These are phyloP conservation scores for Ganaspis sp. DNA, from an alignment of 1,140 invertebrate genomes.

Conservation along the genomic window DNA sequence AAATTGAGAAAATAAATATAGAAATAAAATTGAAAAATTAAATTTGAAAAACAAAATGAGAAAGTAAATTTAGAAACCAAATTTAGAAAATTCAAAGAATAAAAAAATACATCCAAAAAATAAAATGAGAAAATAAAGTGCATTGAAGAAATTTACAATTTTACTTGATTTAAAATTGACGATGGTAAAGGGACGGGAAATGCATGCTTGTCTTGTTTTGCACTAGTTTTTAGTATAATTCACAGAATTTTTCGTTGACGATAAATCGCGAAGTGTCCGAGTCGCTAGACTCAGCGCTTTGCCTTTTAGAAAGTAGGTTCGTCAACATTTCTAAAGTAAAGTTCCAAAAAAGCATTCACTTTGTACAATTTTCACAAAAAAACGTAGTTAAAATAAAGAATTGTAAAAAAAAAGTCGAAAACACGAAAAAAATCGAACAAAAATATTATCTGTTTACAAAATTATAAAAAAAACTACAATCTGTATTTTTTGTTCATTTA, in stretches of 20 bases:
- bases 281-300: not conserved
- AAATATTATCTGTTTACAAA: not conserved
- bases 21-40: too few relatives aligned
- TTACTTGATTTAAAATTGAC: not conserved
- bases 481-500: too few relatives aligned
- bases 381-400: not conserved
- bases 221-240: too few relatives aligned
- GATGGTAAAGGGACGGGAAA: not conserved
- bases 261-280: not conserved
- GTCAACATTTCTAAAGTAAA: not conserved
- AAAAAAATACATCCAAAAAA: not conserved
- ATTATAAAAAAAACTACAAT: not conserved
- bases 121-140: too few relatives aligned
- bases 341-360: not conserved
- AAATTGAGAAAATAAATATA: too few relatives aligned
- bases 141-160: not conserved
- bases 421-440: not conserved
- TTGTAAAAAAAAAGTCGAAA: not conserved
- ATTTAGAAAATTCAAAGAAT: too few relatives aligned
- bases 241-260: not conserved
- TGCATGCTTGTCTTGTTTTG: constrained; percentile 17
- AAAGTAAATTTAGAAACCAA: too few relatives aligned
- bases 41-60: too few relatives aligned
- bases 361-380: not conserved
- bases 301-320: not conserved